phyloP scores from a whole-genome alignment of 2,888 invertebrate genomes.

The Cryptus viduatorius region DNA sequence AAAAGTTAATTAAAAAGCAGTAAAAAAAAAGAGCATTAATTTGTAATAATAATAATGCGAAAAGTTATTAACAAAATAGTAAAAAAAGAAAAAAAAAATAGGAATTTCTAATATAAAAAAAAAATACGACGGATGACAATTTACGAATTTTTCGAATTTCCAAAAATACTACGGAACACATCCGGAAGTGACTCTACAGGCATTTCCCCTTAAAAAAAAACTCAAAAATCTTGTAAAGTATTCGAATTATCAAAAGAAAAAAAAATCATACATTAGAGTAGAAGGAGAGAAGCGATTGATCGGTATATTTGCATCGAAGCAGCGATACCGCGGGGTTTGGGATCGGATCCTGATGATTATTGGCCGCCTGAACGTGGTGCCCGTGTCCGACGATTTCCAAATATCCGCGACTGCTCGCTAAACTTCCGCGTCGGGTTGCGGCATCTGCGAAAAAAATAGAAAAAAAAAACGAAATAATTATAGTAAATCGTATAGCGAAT shows the following conservation, averaged over 20 bases:
- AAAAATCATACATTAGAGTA: slow-evolving; percentile 80
- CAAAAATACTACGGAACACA: too few relatives aligned
- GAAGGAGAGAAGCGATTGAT: slow-evolving; percentile 81
- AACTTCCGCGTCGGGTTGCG: slow-evolving; percentile 80
- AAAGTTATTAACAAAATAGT: too few relatives aligned
- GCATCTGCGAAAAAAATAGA: slow-evolving; percentile 72
- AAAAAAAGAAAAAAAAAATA: too few relatives aligned
- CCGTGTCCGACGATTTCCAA: slow-evolving; percentile 77
- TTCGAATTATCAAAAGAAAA: too few relatives aligned
- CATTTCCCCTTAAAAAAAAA: too few relatives aligned
- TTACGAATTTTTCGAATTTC: too few relatives aligned
- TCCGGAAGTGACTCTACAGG: too few relatives aligned
- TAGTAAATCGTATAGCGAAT: neutral
- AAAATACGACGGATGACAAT: neutral
- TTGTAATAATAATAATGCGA: too few relatives aligned
- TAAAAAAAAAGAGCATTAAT: neutral
- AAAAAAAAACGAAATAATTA: slow-evolving; percentile 9
- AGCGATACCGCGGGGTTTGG: slow-evolving; percentile 74
- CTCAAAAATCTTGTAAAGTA: too few relatives aligned
- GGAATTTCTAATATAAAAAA: neutral
- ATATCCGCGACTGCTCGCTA: slow-evolving; percentile 81
- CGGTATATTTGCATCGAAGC: slow-evolving; percentile 79
- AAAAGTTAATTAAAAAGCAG: neutral
- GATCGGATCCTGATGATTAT: slow-evolving; percentile 68
- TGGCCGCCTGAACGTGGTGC: slow-evolving; percentile 54